Base-by-base conservation (phyloP, 2,797 vertebrate genomes). In the Xenops minutus region DNA sequence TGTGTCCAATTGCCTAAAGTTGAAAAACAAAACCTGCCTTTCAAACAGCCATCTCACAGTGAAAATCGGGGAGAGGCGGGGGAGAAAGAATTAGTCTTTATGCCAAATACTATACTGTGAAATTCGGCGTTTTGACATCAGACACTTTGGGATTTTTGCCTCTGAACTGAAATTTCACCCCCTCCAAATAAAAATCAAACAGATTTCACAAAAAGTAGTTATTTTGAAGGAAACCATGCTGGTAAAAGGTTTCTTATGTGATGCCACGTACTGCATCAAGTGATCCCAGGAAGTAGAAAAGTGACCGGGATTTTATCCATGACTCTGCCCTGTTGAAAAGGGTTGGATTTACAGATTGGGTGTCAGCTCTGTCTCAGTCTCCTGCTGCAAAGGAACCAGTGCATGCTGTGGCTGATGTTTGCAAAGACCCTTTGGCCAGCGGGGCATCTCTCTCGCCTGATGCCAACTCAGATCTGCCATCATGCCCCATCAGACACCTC, bases 1-100 rank as follows among this genome's bases (percentile, higher is more conserved):
- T 64, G 49, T 58, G 80, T 62, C 58, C 49, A 93, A 72, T 48
- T 86, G n/a, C 62, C 62, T 49, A 27, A 91, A 92, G 69, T 27
- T 84, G 64, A 83, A 86, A 94, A 95, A 71, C 27, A 92, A 95
- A 75, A 22, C 11, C 49, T 81, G 32, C 23, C 32, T 94, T 92
- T 93, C 52, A 66, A 92, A 55, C 18, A 85, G 37, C 4, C 7
- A 0, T 79, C 30, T 95, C 29, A 19, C 8, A 51, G 16, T 32
- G 43, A 58, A 11, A 16, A n/a, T 20, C 14, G 3, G 24, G 29
- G 26, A 10, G 51, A 10, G 30, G 8, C 14, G 18, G 18, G 20
- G 30, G 11, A 10, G 21, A 3, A 2, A 8, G 7, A 24, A 52
- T 8, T 63, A 19, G 1, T 44, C 30, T 62, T 54, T 56, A 22